Conservation (phyloP, 2,113 vertebrate genomes). For the Eulemur macaco region DNA sequence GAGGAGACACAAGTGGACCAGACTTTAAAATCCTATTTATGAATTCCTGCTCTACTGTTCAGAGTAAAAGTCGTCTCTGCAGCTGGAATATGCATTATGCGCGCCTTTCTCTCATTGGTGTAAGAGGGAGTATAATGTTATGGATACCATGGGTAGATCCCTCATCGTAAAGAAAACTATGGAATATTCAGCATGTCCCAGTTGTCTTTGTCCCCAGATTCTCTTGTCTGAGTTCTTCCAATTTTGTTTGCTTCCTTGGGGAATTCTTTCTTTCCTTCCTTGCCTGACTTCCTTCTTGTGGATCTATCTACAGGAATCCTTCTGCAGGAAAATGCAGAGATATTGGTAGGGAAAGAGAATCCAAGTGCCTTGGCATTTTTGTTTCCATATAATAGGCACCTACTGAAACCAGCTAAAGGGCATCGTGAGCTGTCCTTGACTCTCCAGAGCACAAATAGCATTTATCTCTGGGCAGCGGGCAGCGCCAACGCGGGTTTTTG, state of each 20-base stretch:
- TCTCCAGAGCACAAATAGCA: constrained; percentile 86
- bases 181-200: not conserved
- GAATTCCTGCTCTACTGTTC: not conserved
- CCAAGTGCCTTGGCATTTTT: constrained; percentile 77
- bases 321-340: constrained; percentile 36
- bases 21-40: not conserved
- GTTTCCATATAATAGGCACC: constrained; percentile 76
- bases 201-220: not conserved
- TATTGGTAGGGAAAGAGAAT: not conserved
- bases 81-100: not conserved
- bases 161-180: not conserved
- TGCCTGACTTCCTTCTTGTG: constrained; percentile 45
- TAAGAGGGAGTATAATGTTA: not conserved
- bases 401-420: constrained; percentile 81
- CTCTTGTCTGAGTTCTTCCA: constrained; percentile 42
- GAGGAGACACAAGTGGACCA: not conserved
- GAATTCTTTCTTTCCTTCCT: not conserved
- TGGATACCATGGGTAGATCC: not conserved
- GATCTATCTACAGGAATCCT: not conserved
- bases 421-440: constrained; percentile 85
- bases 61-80: not conserved
- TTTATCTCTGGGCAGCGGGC: constrained; percentile 88
- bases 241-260: not conserved
- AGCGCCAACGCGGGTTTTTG: constrained; percentile 85
- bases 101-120: not conserved